A percentile compares a stretch with the other conserved stretches of the same genome.
phyloP scores from a whole-genome alignment of 2,113 vertebrate genomes.

The Mionectes macconnelli region DNA sequence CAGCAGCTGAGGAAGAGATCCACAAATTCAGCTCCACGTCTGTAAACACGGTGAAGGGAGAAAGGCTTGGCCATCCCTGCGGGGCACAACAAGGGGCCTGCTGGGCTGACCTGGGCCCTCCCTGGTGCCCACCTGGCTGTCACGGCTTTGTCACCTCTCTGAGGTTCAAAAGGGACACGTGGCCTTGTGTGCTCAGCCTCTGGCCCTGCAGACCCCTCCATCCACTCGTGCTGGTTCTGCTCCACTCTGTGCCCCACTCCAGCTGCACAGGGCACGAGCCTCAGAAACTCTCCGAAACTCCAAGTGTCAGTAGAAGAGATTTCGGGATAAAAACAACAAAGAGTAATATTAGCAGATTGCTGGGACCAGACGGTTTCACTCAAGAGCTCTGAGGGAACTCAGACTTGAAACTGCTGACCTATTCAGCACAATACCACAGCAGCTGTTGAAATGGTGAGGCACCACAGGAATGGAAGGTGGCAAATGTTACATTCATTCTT shows the following conservation, averaged over 20 bases:
- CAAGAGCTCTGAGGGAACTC: conserved; percentile 20
- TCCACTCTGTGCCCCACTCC: neutral
- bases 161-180: neutral
- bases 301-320: neutral
- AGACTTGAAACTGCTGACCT: conserved; percentile 30
- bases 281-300: neutral
- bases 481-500: conserved; percentile 35
- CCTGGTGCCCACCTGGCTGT: neutral
- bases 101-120: neutral
- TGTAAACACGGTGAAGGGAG: neutral
- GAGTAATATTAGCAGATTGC: neutral
- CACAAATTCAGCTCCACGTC: neutral
- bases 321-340: neutral
- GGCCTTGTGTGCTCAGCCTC: neutral
- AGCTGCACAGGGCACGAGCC: neutral
- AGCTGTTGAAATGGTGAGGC: conserved; percentile 22
- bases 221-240: neutral
- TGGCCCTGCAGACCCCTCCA: neutral
- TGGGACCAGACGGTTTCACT: neutral
- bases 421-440: conserved; percentile 40
- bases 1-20: neutral
- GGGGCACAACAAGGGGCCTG: rapidly evolving
- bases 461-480: conserved; percentile 41
- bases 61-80: neutral
- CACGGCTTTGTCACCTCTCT: neutral